phyloP scores from a whole-genome alignment of 1,140 invertebrate genomes.

The Reticulitermes speratus region DNA sequence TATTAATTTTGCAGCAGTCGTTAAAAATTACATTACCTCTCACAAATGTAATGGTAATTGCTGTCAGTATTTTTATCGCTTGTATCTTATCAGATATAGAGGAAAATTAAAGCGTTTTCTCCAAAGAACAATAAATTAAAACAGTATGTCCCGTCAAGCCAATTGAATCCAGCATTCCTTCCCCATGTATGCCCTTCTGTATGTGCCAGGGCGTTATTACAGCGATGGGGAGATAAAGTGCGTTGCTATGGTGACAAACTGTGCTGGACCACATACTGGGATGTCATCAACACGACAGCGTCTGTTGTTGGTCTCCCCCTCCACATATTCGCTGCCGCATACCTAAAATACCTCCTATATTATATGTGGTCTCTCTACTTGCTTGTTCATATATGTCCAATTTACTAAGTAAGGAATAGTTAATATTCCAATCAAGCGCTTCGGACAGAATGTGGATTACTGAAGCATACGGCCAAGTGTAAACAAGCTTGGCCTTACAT shows the following conservation, averaged over 20 bases:
- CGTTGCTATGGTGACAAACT: constrained; percentile 10
- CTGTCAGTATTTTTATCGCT: not conserved
- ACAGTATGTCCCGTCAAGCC: not conserved
- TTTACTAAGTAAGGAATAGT: not conserved
- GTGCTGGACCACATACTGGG: constrained; percentile 4
- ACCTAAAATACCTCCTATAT: constrained; percentile 3
- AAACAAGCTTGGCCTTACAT: too few species aligned
- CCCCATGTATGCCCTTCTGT: not conserved
- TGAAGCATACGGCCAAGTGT: too few species aligned
- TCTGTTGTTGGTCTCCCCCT: not conserved
- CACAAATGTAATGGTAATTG: too few species aligned
- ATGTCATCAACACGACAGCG: constrained; percentile 9
- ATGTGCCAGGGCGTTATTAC: not conserved
- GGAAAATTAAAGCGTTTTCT: not conserved
- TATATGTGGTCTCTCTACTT: not conserved
- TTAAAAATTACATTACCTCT: too few species aligned
- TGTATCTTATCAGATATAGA: not conserved
- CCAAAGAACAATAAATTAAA: constrained; percentile 2
- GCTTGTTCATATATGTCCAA: not conserved
- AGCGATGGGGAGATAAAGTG: not conserved
- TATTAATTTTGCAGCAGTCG: too few species aligned
- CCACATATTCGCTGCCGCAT: not conserved
- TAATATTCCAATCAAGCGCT: too few species aligned
- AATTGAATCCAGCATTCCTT: not conserved
- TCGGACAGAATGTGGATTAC: too few species aligned